Evolutionary conservation across 2,113 vertebrate genomes (phyloP).

Genomic region (Heptranchias perlo): DNA sequence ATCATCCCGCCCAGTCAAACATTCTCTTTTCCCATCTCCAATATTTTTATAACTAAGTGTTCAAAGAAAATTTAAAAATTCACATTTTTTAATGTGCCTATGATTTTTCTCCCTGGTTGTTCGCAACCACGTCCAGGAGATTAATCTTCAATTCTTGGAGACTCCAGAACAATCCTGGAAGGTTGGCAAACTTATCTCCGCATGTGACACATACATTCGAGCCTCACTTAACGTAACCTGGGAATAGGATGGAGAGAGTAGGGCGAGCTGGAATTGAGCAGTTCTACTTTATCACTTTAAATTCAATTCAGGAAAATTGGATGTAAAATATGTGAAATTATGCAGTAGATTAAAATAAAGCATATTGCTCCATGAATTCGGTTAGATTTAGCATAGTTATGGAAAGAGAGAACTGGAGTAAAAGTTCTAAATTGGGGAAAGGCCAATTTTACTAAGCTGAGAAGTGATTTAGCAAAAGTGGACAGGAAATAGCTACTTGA

Average conservation of each 20-base stretch:
- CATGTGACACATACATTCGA: not conserved
- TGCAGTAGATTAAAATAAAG: not conserved
- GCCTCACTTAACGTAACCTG: not conserved
- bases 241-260: not conserved
- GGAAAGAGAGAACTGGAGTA: too few species aligned
- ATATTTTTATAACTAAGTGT: not conserved
- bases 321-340: not conserved
- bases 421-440: too few species aligned
- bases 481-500: too few species aligned
- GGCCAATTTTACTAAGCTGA: too few species aligned
- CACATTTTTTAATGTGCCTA: not conserved
- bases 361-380: too few species aligned
- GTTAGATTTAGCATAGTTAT: too few species aligned
- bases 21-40: not conserved
- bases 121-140: too few species aligned
- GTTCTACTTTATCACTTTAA: not conserved
- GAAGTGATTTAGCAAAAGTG: too few species aligned
- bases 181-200: not conserved
- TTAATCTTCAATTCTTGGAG: not conserved
- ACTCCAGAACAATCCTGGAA: not conserved
- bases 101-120: not conserved
- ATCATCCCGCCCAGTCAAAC: not conserved
- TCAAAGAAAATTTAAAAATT: not conserved
- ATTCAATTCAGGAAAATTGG: not conserved
- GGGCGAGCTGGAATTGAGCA: not conserved